Evolutionary conservation across 1,140 invertebrate species (phyloP).

Genomic region (Frieseomelitta varia): DNA sequence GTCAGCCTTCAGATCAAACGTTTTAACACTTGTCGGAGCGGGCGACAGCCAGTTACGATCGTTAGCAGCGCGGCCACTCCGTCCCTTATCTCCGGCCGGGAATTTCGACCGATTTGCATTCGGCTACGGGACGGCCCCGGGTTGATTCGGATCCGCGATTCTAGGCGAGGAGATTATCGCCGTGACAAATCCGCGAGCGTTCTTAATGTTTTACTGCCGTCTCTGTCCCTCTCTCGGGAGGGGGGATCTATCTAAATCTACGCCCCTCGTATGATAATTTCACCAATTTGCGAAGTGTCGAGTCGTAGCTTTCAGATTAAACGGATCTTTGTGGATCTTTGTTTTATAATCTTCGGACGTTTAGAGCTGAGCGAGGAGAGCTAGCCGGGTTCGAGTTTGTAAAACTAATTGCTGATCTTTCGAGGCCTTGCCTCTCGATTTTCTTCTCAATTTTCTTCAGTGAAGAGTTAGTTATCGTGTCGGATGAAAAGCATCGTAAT

Average conservation of each 20-base stretch:
- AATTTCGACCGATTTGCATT: constrained; percentile 60
- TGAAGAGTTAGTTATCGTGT: too few relatives aligned
- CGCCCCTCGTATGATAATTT: background rate
- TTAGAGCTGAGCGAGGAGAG: background rate
- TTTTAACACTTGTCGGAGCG: constrained; percentile 54
- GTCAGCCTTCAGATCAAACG: constrained; percentile 34
- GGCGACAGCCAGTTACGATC: constrained; percentile 29
- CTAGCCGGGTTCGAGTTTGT: too few relatives aligned
- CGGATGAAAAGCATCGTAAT: too few relatives aligned
- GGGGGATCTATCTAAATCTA: background rate
- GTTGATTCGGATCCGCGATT: constrained; percentile 51
- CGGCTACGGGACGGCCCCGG: background rate
- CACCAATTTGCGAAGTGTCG: background rate
- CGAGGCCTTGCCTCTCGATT: too few relatives aligned
- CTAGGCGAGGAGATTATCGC: background rate
- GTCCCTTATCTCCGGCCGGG: constrained; percentile 27
- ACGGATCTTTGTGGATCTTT: background rate
- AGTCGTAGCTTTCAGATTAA: background rate
- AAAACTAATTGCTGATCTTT: too few relatives aligned
- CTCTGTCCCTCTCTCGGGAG: background rate
- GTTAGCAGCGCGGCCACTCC: constrained; percentile 41
- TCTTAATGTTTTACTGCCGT: background rate
- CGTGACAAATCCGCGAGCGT: constrained; percentile 6
- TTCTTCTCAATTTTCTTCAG: too few relatives aligned
- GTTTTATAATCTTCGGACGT: background rate